A percentile compares a stretch with the other conserved stretches of the same genome.
phyloP scores from a whole-genome alignment of 2,113 vertebrate genomes.

The Triplophysa siluroides region DNA sequence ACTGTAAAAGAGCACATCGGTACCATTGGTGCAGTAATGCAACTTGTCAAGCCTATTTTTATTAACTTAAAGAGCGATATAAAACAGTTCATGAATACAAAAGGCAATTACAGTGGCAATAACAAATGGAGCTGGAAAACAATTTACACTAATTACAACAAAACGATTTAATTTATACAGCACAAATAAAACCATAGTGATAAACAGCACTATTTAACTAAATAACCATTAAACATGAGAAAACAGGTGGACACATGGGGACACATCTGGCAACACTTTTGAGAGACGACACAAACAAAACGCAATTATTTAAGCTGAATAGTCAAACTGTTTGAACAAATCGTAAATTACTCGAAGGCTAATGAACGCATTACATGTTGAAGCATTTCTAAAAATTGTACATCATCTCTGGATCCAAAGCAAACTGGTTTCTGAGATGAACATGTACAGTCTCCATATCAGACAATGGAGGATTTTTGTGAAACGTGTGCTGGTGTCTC shows the following conservation, averaged over 20 bases:
- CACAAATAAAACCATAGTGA: conserved; percentile 11
- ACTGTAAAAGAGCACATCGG: background rate
- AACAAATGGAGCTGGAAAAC: conserved; percentile 15
- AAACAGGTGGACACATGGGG: background rate
- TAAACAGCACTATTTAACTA: conserved; percentile 17
- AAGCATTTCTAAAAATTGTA: too few relatives aligned
- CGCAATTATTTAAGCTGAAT: background rate
- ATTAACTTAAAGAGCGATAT: background rate
- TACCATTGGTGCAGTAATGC: background rate
- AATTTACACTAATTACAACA: conserved; percentile 33
- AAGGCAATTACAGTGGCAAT: conserved; percentile 14
- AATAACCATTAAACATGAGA: conserved; percentile 17
- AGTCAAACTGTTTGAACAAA: background rate
- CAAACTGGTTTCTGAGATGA: background rate
- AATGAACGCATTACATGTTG: too few relatives aligned
- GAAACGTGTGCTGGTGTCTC: conserved; percentile 64
- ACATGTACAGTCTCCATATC: background rate
- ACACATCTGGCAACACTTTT: background rate
- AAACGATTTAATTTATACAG: conserved; percentile 3
- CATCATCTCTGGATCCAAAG: background rate
- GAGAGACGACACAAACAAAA: background rate
- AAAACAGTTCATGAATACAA: background rate
- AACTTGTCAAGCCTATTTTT: background rate
- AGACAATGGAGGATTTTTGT: background rate
- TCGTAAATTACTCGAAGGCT: background rate